Evolutionary conservation across 2,797 vertebrate genomes (phyloP).

Genomic region (Lagocephalus sceleratus): DNA sequence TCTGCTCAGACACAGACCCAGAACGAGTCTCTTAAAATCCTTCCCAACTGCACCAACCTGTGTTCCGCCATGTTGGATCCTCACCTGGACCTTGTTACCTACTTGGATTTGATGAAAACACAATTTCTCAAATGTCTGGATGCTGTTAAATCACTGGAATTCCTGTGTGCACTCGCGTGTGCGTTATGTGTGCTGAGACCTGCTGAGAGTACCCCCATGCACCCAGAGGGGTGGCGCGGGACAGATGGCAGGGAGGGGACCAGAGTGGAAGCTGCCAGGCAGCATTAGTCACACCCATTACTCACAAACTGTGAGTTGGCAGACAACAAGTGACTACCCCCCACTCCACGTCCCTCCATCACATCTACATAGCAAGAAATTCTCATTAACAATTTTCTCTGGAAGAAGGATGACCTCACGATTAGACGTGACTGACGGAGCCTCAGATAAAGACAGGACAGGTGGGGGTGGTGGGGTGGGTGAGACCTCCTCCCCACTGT

Average conservation of each 20-base stretch:
- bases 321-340: slow-evolving; percentile 69
- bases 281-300: slow-evolving; percentile 82
- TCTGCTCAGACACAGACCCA: too few relatives aligned
- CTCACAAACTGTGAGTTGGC: slow-evolving; percentile 71
- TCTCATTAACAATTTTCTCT: slow-evolving; percentile 73
- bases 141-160: slow-evolving; percentile 34
- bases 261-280: slow-evolving; percentile 72
- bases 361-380: slow-evolving; percentile 70
- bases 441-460: slow-evolving; percentile 31
- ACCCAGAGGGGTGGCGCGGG: slow-evolving; percentile 74
- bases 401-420: slow-evolving; percentile 61
- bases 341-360: slow-evolving; percentile 55
- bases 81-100: too few relatives aligned
- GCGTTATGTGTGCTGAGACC: slow-evolving; percentile 64
- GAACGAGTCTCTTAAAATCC: too few relatives aligned
- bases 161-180: slow-evolving; percentile 16
- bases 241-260: slow-evolving; percentile 77
- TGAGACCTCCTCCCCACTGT: slow-evolving; percentile 33
- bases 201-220: slow-evolving; percentile 69
- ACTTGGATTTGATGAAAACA: too few relatives aligned
- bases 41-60: too few relatives aligned
- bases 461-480: too few relatives aligned
- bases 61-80: too few relatives aligned
- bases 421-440: slow-evolving; percentile 57
- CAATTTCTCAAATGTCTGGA: slow-evolving; percentile 32